phyloP scores from a whole-genome alignment of 2,888 invertebrate genomes.

The Antheraea assamensis region DNA sequence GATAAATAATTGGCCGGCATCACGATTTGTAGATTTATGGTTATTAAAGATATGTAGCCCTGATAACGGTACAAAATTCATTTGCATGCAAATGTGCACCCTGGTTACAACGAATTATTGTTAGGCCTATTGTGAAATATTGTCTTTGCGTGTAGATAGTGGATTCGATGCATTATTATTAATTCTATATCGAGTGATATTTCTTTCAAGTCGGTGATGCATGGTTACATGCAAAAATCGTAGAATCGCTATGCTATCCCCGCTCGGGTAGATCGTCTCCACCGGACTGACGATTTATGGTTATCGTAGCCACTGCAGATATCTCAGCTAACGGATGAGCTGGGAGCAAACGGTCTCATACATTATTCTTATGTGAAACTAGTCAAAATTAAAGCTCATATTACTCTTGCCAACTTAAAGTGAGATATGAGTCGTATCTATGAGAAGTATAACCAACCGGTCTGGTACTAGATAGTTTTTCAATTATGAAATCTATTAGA shows the following conservation, averaged over 20 bases:
- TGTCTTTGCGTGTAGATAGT: slow-evolving; percentile 25
- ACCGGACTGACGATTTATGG: slow-evolving; percentile 34
- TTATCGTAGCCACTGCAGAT: slow-evolving; percentile 49
- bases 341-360: slow-evolving; percentile 33
- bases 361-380: slow-evolving; percentile 36
- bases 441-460: neutral
- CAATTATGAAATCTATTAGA: neutral
- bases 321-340: slow-evolving; percentile 45
- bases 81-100: slow-evolving; percentile 72
- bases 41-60: slow-evolving; percentile 74
- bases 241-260: slow-evolving; percentile 31
- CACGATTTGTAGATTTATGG: slow-evolving; percentile 76
- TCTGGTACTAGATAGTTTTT: neutral
- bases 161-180: neutral
- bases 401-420: slow-evolving; percentile 15
- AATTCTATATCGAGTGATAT: neutral
- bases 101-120: slow-evolving; percentile 43
- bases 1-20: slow-evolving; percentile 66
- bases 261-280: slow-evolving; percentile 2
- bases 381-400: slow-evolving; percentile 37
- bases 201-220: slow-evolving; percentile 34
- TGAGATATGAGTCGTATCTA: slow-evolving; percentile 26
- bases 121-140: slow-evolving; percentile 25
- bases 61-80: slow-evolving; percentile 66
- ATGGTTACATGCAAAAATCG: slow-evolving; percentile 39